Evolutionary conservation across 2,888 invertebrate species (phyloP).

Genomic region (Dusona sp.): DNA sequence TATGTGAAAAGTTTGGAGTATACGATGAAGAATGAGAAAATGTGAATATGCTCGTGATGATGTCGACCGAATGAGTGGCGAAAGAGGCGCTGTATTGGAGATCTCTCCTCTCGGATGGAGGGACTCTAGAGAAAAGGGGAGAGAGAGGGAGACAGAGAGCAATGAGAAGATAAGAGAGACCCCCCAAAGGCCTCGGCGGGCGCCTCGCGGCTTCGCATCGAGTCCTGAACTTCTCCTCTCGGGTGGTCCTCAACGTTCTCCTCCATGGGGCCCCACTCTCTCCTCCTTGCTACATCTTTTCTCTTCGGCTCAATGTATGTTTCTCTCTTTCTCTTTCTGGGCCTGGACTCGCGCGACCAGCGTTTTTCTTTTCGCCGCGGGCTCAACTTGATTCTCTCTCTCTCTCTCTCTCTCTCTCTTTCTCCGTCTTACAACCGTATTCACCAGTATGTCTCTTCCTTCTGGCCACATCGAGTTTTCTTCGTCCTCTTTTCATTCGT

Average conservation of each 20-base stretch:
- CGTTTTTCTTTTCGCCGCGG: constrained; percentile 67
- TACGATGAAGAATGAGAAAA: constrained; percentile 44
- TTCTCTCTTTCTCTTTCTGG: constrained; percentile 68
- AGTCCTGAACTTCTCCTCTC: constrained; percentile 82
- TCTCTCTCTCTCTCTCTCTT: constrained; percentile 40
- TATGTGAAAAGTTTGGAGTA: constrained; percentile 22
- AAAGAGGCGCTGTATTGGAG: constrained; percentile 37
- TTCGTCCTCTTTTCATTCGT: constrained; percentile 57
- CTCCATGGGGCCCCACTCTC: constrained; percentile 61
- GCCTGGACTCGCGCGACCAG: constrained; percentile 56
- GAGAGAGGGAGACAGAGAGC: constrained; percentile 69
- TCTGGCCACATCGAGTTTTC: constrained; percentile 60
- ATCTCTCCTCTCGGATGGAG: constrained; percentile 76
- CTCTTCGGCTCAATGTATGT: constrained; percentile 28
- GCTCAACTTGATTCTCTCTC: constrained; percentile 45
- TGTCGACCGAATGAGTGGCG: constrained; percentile 14
- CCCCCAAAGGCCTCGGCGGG: constrained; percentile 82
- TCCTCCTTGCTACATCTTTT: constrained; percentile 36
- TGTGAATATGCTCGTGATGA: constrained; percentile 49
- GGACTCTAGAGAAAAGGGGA: constrained; percentile 53
- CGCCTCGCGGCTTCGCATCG: constrained; percentile 82
- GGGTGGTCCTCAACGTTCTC: constrained; percentile 82
- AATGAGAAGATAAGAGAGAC: constrained; percentile 82
- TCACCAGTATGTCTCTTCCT: constrained; percentile 55
- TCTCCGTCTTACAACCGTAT: constrained; percentile 49